Evolutionary conservation across 2,113 vertebrate species (phyloP).

Genomic region (Gallinago undulata): DNA sequence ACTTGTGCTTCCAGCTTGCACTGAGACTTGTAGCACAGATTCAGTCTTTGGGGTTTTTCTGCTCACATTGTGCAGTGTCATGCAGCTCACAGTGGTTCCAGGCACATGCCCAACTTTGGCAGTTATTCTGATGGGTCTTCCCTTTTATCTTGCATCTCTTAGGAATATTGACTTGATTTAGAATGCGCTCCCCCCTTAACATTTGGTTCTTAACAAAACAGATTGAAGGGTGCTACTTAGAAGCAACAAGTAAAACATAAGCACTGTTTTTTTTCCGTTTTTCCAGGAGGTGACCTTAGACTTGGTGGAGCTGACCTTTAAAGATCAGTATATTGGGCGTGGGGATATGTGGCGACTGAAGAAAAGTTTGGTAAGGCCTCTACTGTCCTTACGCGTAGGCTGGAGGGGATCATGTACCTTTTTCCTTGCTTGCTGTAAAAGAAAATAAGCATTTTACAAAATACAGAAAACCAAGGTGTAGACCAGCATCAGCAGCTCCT

Average conservation of each 20-base stretch:
- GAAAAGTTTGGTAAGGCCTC: conserved; percentile 89
- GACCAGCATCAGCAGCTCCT: background rate
- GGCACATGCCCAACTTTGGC: background rate
- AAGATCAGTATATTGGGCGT: conserved; percentile 97
- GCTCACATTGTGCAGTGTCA: background rate
- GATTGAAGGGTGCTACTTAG: background rate
- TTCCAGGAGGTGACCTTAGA: conserved; percentile 94
- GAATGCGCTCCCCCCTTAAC: background rate
- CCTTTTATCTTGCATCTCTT: background rate
- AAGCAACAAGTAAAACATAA: background rate
- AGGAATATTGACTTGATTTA: background rate
- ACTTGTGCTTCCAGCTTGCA: background rate
- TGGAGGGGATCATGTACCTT: background rate
- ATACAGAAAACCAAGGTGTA: background rate
- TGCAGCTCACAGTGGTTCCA: background rate
- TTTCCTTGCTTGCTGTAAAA: background rate
- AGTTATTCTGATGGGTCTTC: background rate
- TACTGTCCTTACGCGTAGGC: background rate
- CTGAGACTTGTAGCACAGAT: background rate
- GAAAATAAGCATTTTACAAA: background rate
- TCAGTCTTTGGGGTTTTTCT: background rate
- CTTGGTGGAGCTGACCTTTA: conserved; percentile 96
- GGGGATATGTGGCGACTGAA: conserved; percentile 99
- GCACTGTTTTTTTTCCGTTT: background rate
- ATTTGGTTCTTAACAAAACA: background rate